Percentiles rank a stretch among this genome's conserved stretches.
Conservation (phyloP, 1,140 invertebrate genomes). For the Bombyx mori region ASM3026992v2 NC_085132.1:613001-613500, state of each 20-base stretch:
- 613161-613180: constrained; percentile 83
- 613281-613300: constrained; percentile 86
- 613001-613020: constrained; percentile 83
- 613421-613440: constrained; percentile 79
- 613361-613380: constrained; percentile 90
- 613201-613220: constrained; percentile 79
- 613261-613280: constrained; percentile 90
- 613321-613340: constrained; percentile 81
- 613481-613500: constrained; percentile 90
- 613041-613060: constrained; percentile 90
- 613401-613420: constrained; percentile 86
- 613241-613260: constrained; percentile 82
- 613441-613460: constrained; percentile 83
- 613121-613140: constrained; percentile 83
- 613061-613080: constrained; percentile 86
- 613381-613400: constrained; percentile 83
- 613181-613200: constrained; percentile 86
- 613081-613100: constrained; percentile 83
- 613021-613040: constrained; percentile 82
- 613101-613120: constrained; percentile 81
- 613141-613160: constrained; percentile 90
- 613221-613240: constrained; percentile 83
- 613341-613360: constrained; percentile 83
- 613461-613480: constrained; percentile 82
- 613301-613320: constrained; percentile 83